These are phyloP conservation scores for Zaprionus ghesquierei DNA, from an alignment of 1,140 invertebrate genomes.

Conservation along the genomic window DNA sequence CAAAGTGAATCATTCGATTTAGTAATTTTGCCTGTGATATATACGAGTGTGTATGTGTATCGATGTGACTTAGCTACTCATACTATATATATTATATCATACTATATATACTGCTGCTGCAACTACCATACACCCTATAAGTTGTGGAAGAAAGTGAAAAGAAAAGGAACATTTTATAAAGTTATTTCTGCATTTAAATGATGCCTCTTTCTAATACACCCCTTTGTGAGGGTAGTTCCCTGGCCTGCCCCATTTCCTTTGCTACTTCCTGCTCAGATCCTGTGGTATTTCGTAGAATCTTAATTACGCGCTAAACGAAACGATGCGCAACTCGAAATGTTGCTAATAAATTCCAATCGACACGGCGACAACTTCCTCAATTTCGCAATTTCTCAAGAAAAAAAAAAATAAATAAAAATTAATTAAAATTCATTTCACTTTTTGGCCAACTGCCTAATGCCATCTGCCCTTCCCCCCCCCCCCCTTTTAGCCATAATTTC, in stretches of 20 bases:
- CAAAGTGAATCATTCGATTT: conserved; percentile 37
- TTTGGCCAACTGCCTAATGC: conserved; percentile 71
- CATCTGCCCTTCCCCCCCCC: conserved; percentile 3
- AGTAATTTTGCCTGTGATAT: neutral
- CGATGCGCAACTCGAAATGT: neutral
- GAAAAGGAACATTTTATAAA: too few relatives aligned
- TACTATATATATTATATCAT: neutral
- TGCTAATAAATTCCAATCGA: neutral
- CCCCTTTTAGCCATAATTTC: neutral
- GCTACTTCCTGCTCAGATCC: too few relatives aligned
- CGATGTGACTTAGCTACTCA: neutral
- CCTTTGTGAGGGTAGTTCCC: neutral
- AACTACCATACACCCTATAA: neutral
- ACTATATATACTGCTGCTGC: neutral
- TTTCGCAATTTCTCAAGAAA: neutral
- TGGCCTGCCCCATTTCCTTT: too few relatives aligned
- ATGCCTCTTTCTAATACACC: too few relatives aligned
- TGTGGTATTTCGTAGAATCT: conserved; percentile 14
- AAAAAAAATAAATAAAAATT: conserved; percentile 9
- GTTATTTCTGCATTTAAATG: too few relatives aligned
- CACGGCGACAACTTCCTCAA: conserved; percentile 8
- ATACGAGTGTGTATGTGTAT: neutral
- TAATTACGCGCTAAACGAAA: conserved; percentile 12
- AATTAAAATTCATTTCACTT: neutral
- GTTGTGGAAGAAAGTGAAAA: too few relatives aligned